Percentiles rank a stretch among this genome's conserved stretches.
Conservation (phyloP, 2,797 vertebrate species). For the Distichodus sexfasciatus region DNA sequence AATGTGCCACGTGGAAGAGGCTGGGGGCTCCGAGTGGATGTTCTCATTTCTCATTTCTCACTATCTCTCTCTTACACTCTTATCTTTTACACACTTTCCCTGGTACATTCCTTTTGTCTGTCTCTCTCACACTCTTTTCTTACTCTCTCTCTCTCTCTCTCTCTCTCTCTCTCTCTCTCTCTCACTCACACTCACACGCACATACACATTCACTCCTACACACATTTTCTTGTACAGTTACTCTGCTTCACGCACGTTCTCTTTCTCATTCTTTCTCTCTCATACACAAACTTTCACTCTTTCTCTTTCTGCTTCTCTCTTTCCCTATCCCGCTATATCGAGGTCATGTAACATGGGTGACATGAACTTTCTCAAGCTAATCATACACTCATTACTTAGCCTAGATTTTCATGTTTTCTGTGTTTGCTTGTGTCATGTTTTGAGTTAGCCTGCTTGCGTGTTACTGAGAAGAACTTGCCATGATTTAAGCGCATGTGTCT, state of each 20-base stretch:
- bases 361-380: conserved; percentile 22
- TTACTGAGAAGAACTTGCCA: not conserved
- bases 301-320: not conserved
- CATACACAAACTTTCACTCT: conserved; percentile 13
- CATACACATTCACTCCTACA: not conserved
- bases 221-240: not conserved
- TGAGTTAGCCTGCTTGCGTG: not conserved
- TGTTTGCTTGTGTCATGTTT: not conserved
- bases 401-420: not conserved
- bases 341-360: too few relatives aligned
- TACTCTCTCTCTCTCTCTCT: conserved; percentile 4
- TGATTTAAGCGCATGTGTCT: not conserved
- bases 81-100: too few relatives aligned
- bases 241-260: not conserved
- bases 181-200: not conserved
- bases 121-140: not conserved
- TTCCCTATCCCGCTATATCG: not conserved
- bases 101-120: not conserved
- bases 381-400: conserved; percentile 10
- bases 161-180: not conserved
- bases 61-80: not conserved
- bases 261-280: not conserved
- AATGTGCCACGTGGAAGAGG: conserved; percentile 50
- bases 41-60: not conserved
- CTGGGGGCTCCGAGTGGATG: conserved; percentile 28